phyloP scores from a whole-genome alignment of 2,888 invertebrate species.

The Pristionchus mayeri region DNA sequence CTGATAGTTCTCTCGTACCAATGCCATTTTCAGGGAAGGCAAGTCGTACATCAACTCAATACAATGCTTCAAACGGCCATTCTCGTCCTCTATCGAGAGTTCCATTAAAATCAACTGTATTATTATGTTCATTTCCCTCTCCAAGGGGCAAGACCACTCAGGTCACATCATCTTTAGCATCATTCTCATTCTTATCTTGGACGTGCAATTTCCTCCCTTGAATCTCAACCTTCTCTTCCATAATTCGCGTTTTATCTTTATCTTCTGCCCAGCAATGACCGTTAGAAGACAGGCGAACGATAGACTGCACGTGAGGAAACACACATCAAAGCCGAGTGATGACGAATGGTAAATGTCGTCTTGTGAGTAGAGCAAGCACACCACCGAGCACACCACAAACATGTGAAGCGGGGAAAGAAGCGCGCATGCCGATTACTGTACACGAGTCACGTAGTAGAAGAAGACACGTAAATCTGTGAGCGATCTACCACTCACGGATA shows the following conservation, averaged over 20 bases:
- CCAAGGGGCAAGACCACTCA: not conserved
- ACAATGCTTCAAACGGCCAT: too few species aligned
- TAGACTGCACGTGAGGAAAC: constrained; percentile 24
- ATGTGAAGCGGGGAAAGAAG: constrained; percentile 13
- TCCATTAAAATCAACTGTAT: constrained; percentile 10
- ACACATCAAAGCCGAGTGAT: constrained; percentile 20
- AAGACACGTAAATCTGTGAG: not conserved
- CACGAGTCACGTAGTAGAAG: constrained; percentile 39
- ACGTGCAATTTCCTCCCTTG: not conserved
- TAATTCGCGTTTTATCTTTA: constrained; percentile 9
- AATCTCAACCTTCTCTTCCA: constrained; percentile 4
- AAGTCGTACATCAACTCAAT: not conserved
- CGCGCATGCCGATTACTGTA: constrained; percentile 36
- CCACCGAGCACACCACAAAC: constrained; percentile 36
- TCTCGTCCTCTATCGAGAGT: not conserved
- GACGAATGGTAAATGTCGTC: not conserved
- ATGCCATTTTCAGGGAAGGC: not conserved
- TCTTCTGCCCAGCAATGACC: not conserved
- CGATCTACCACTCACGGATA: not conserved
- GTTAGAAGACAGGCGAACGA: not conserved
- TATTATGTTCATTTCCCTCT: not conserved
- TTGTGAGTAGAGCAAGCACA: constrained; percentile 2
- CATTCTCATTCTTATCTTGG: constrained; percentile 30
- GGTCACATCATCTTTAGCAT: not conserved
- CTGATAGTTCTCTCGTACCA: not conserved